Base-by-base conservation (phyloP, 1,140 invertebrate species). In the Neodiprion fabricii region DNA sequence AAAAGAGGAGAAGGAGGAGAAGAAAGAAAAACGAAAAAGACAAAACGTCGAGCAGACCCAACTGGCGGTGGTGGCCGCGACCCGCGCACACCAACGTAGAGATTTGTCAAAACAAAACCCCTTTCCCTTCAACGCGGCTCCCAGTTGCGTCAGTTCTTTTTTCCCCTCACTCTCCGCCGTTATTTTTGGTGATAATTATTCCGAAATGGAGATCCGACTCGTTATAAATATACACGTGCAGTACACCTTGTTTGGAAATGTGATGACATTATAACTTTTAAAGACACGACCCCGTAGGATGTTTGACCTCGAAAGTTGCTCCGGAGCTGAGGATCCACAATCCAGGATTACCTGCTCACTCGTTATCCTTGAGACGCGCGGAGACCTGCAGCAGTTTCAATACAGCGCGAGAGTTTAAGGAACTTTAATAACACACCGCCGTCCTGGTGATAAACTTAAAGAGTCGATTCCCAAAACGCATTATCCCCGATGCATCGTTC, bases 91-190 rank as follows among this genome's bases (percentile, higher is more conserved):
- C 74, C 76, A 74, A 80, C 69, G 76, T 9, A 50, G 21, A 77
- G 80, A 85, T 84, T 84, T 84, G 83, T 85, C 83, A 85, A 85
- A 85, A 84, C 83, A 85, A 84, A 84, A 82, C 80, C 79, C 79
- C 69, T 74, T 78, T 83, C 28, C 28, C 28, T 83, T 82, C 82
- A 80, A 80, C 78, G 79, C 28, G 1, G 28, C 28, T 40, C 28
- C 1, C 28, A 40, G 28, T 40, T 5, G 5, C 28, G 28, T 40
- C 28, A 40, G 5, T 1, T 5, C 28, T 40, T 40, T 40, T 40
- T 5, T 5, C 28, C 28, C 28, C 28, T 40, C 28, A 40, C 28
- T 5, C 28, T 40, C 28, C 28, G 1, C 28, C 28, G 28, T 40
- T 40, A 40, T 40, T 40, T 40, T 40, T 40, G 28, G 28, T 40